Evolutionary conservation across 2,797 vertebrate genomes (phyloP).

Genomic region (Harpagifer antarcticus): DNA sequence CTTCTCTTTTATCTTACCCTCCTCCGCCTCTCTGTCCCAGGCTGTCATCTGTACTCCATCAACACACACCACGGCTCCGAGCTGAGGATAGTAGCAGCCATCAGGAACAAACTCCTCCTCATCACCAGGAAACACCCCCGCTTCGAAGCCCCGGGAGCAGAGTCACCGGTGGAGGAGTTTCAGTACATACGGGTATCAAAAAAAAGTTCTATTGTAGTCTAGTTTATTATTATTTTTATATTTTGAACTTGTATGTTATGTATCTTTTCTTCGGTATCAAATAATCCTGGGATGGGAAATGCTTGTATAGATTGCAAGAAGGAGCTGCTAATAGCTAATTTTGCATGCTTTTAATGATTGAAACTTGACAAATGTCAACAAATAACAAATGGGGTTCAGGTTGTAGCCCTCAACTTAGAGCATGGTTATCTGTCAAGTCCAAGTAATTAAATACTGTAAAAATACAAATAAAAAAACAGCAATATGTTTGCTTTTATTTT

Average conservation of each 20-base stretch:
- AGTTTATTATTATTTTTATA: background rate
- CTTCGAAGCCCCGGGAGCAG: constrained; percentile 70
- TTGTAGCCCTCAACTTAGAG: background rate
- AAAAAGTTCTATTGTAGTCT: background rate
- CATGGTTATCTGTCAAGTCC: background rate
- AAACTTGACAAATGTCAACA: background rate
- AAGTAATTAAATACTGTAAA: background rate
- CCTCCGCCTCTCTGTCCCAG: constrained; percentile 78
- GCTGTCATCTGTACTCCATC: constrained; percentile 97
- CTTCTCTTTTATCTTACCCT: background rate
- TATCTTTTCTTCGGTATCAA: background rate
- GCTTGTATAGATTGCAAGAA: background rate
- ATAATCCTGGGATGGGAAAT: background rate
- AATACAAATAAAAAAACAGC: background rate
- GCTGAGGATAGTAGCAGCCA: constrained; percentile 93
- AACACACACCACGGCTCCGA: constrained; percentile 96
- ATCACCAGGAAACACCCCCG: constrained; percentile 92
- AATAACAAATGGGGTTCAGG: background rate
- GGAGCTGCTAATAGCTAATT: background rate
- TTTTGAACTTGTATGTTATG: background rate
- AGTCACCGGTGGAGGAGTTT: constrained; percentile 96
- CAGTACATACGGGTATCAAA: constrained; percentile 93
- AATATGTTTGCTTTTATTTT: background rate
- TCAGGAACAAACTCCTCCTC: constrained; percentile 97
- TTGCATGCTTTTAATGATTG: background rate